Evolutionary conservation across 2,797 vertebrate species (phyloP), one percentile per base, ranked within the genome.

Genomic region (Threskiornis aethiopicus): DNA sequence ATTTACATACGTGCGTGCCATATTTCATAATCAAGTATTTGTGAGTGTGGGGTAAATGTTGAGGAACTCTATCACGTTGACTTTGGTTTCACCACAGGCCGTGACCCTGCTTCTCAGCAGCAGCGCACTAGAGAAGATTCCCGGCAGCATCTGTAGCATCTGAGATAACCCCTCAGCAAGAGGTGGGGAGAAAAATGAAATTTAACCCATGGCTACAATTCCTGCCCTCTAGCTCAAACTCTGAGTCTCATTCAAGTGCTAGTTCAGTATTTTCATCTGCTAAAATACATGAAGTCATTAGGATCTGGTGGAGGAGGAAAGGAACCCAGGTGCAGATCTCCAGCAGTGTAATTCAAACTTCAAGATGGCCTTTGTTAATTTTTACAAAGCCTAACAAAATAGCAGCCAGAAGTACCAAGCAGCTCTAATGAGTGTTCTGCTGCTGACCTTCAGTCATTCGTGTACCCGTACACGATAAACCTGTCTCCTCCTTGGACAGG

Each of bases 391-490:
- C n/a, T 62, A 57, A 75, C 28, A 41, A 64, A 82, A 28, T 3
- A 76, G 76, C 6, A 5, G 44, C 62, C 31, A 42, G 51, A 33
- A 81, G 31, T 8, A 57, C 42, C 25, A 13, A 28, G 44, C 28
- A 57, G 62, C 69, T 54, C 86, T 47, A 76, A 33, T 1, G 5
- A 47, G 39, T 1, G 4, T 26, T 58, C 64, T 28, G 19, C 81
- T 31, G 57, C 31, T 29, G 44, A 70, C 46, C 52, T 52, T 29
- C 61, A 46, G 35, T 6, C 7, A 10, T 15, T 26, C 4, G 0
- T 5, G 12, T 12, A 59, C 8, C 58, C 2, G 0, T 7, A 16
- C 28, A 12, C 2, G 1, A 54, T 10, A 65, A 65, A 42, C 12
- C 51, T 10, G 15, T 29, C 87, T 82, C 58, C 70, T 65, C 64